These are phyloP conservation scores for Camponotus vicinus DNA, from an alignment of 1,140 invertebrate genomes.

Conservation along the genomic window DNA sequence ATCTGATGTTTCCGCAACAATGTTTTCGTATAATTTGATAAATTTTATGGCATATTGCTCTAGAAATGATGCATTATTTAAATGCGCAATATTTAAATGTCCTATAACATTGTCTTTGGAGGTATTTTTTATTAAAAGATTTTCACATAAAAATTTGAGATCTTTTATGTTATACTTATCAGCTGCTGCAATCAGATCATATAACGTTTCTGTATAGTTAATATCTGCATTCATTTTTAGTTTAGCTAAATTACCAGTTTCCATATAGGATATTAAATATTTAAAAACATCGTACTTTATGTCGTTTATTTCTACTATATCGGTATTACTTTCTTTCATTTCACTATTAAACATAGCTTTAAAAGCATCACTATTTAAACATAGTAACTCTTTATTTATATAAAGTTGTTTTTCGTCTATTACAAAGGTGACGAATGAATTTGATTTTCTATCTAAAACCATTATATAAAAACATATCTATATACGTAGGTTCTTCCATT, in stretches of 20 bases:
- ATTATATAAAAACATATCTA: not conserved
- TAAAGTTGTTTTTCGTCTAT: not conserved
- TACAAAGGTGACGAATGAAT: not conserved
- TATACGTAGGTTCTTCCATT: rapidly evolving
- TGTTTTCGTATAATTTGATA: not conserved
- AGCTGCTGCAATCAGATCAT: not conserved
- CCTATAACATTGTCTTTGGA: not conserved
- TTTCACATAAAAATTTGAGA: not conserved
- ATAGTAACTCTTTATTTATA: not conserved
- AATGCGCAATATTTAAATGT: not conserved
- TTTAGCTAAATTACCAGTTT: not conserved
- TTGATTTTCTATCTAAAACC: not conserved
- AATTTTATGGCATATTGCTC: not conserved
- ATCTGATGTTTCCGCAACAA: not conserved
- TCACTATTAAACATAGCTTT: not conserved
- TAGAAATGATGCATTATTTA: not conserved
- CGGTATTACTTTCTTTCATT: not conserved
- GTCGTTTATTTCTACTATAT: not conserved
- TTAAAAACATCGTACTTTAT: not conserved
- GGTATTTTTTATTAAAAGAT: not conserved
- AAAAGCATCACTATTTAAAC: not conserved
- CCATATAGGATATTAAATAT: not conserved
- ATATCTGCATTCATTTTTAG: too few species aligned
- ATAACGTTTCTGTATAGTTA: not conserved
- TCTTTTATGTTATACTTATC: not conserved